Conservation (phyloP, 1,140 invertebrate genomes). For the Gonioctena quinquepunctata region DNA sequence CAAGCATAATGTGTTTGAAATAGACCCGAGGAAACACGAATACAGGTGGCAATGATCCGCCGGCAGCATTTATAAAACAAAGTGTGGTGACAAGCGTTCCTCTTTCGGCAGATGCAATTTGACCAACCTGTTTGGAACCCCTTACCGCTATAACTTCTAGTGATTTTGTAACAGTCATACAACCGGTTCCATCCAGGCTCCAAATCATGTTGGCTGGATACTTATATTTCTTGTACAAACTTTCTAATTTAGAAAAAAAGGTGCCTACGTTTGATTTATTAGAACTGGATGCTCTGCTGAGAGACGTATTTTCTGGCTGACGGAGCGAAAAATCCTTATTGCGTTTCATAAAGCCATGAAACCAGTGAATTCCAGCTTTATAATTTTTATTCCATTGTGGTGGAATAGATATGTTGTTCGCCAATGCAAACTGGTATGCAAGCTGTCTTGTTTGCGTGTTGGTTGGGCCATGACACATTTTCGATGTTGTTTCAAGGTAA, state of each 20-base stretch:
- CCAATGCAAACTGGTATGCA: conserved; percentile 45
- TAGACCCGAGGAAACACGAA: conserved; percentile 52
- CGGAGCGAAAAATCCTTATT: conserved; percentile 7
- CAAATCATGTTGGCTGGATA: conserved; percentile 47
- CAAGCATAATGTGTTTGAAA: conserved; percentile 54
- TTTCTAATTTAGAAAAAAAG: conserved; percentile 54
- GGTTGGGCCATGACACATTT: conserved; percentile 44
- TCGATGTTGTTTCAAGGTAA: conserved; percentile 22
- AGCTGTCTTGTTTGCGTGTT: conserved; percentile 29
- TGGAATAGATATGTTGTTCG: conserved; percentile 36
- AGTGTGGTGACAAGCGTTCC: conserved; percentile 48
- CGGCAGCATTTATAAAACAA: conserved; percentile 43
- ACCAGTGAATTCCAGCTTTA: conserved; percentile 39
- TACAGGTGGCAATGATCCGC: conserved; percentile 47
- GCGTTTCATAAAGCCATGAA: conserved; percentile 6
- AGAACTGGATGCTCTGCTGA: conserved; percentile 20
- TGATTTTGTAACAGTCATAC: conserved; percentile 55
- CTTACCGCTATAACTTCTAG: conserved; percentile 53
- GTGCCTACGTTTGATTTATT: conserved; percentile 52
- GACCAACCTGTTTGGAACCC: conserved; percentile 55
- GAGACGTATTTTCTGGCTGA: conserved; percentile 21
- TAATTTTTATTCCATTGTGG: conserved; percentile 49
- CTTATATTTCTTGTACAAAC: conserved; percentile 42
- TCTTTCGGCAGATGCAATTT: conserved; percentile 54
- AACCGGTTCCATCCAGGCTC: conserved; percentile 57